phyloP scores from a whole-genome alignment of 1,140 invertebrate species.

The Fopius arisanus region DNA sequence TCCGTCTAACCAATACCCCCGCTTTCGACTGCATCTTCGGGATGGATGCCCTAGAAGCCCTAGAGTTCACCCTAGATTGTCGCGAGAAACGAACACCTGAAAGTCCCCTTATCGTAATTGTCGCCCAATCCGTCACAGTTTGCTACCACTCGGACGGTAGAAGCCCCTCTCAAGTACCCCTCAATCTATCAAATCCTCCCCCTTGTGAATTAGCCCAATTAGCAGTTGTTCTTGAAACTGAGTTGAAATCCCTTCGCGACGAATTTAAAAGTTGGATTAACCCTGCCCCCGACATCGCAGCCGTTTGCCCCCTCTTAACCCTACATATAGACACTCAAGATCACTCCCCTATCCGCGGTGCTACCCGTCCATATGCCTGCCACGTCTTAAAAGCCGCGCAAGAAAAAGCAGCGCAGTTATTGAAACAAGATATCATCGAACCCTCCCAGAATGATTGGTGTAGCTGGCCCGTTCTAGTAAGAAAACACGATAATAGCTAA shows the following conservation, averaged over 20 bases:
- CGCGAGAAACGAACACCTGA: not conserved
- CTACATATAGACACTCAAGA: constrained; percentile 28
- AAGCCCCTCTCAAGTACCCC: not conserved
- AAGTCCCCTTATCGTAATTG: not conserved
- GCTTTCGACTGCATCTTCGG: constrained; percentile 4
- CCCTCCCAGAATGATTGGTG: not conserved
- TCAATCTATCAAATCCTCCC: not conserved
- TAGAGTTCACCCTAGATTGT: not conserved
- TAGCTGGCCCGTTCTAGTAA: not conserved
- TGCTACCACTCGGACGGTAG: not conserved
- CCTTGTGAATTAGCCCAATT: not conserved
- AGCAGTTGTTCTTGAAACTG: not conserved
- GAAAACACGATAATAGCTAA: not conserved
- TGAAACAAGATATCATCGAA: not conserved
- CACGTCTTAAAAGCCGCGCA: not conserved
- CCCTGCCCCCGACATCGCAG: not conserved
- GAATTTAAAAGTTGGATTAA: not conserved
- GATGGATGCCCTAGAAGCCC: not conserved
- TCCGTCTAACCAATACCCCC: not conserved
- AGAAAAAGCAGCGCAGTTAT: not conserved
- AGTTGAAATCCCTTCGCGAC: not conserved
- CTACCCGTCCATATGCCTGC: not conserved
- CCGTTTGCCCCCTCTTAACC: not conserved
- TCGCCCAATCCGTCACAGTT: not conserved
- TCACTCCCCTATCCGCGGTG: not conserved